phyloP scores from a whole-genome alignment of 2,797 vertebrate genomes.

The Tauraco hartlaubi region DNA sequence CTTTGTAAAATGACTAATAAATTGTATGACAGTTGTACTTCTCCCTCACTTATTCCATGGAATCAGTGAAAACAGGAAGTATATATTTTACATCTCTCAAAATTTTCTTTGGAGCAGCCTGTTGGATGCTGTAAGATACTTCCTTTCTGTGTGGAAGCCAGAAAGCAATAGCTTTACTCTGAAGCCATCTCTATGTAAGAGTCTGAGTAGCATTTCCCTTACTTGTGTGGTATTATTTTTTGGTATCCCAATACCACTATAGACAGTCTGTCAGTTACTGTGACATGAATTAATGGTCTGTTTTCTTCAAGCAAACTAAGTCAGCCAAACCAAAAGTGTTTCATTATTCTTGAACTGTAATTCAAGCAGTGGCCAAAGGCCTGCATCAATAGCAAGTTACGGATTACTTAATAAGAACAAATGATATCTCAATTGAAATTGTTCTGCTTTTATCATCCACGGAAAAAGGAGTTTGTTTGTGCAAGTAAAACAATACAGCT shows the following conservation, averaged over 20 bases:
- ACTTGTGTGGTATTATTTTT: not conserved
- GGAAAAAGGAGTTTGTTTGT: not conserved
- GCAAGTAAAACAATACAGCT: not conserved
- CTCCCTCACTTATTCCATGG: not conserved
- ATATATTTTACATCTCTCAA: not conserved
- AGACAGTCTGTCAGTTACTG: not conserved
- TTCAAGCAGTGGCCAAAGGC: not conserved
- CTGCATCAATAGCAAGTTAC: not conserved
- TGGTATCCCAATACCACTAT: not conserved
- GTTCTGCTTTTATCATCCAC: not conserved
- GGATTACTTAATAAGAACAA: not conserved
- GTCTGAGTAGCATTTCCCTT: not conserved
- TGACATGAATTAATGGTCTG: not conserved
- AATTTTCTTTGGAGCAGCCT: not conserved
- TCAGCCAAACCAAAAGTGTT: not conserved
- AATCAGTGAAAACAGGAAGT: not conserved
- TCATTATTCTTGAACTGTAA: not conserved
- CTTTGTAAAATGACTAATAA: not conserved
- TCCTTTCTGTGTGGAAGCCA: not conserved
- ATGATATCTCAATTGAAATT: not conserved
- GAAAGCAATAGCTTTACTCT: not conserved
- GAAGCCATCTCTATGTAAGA: not conserved
- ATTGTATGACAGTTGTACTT: not conserved
- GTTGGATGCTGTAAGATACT: not conserved
- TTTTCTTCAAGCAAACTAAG: not conserved